Conservation (phyloP, 2,113 vertebrate species). For the Pao palembangensis region DNA sequence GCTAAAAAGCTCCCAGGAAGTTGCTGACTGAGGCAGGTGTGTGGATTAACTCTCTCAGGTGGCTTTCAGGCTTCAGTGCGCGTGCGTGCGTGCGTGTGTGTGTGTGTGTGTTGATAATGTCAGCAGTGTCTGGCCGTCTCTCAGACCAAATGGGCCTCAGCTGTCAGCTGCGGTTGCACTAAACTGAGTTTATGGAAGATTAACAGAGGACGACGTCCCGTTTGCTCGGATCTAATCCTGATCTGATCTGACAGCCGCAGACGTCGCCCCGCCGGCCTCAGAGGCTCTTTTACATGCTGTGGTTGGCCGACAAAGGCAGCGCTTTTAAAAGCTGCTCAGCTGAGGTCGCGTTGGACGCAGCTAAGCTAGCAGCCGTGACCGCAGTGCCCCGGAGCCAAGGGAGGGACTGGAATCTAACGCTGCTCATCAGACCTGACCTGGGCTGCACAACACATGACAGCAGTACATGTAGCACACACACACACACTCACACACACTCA, state of each 20-base stretch:
- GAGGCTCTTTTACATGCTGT: slow-evolving; percentile 29
- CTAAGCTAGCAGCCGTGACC: no score
- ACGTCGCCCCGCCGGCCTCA: slow-evolving; percentile 21
- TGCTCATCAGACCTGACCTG: neutral
- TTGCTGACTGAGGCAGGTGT: slow-evolving; percentile 55
- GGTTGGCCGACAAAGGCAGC: no score
- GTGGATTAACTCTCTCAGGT: slow-evolving; percentile 67
- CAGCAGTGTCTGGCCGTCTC: slow-evolving; percentile 41
- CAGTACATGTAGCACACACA: no score
- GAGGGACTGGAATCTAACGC: slow-evolving; percentile 4
- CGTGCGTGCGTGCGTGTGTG: slow-evolving; percentile 18
- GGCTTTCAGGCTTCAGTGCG: slow-evolving; percentile 52
- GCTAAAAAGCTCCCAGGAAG: slow-evolving; percentile 64
- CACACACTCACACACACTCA: slow-evolving; percentile 3
- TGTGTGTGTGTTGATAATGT: slow-evolving; percentile 50
- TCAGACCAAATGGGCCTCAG: slow-evolving; percentile 60
- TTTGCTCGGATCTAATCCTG: slow-evolving; percentile 51
- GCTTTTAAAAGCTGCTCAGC: no score
- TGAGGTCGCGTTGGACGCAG: no score
- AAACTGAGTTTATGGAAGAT: slow-evolving; percentile 59
- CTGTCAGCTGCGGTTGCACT: slow-evolving; percentile 59
- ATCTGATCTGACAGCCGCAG: slow-evolving; percentile 44
- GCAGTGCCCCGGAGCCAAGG: no score
- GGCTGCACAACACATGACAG: neutral
- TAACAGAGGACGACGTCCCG: slow-evolving; percentile 59